phyloP scores from a whole-genome alignment of 2,888 invertebrate genomes.

The Melanostoma scalare region DNA sequence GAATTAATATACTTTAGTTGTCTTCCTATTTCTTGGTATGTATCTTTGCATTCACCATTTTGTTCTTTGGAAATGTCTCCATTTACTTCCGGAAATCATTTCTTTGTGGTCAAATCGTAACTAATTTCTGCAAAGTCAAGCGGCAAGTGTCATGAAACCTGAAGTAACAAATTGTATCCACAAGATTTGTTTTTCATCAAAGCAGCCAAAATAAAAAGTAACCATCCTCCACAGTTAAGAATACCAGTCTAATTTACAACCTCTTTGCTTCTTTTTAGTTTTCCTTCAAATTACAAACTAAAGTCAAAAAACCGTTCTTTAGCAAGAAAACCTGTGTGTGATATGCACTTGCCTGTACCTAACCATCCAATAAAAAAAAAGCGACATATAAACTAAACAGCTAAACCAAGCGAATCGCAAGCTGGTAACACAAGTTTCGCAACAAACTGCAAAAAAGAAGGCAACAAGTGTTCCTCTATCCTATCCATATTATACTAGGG shows the following conservation, averaged over 20 bases:
- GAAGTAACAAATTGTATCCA: too few relatives aligned
- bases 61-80: too few relatives aligned
- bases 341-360: constrained; percentile 58
- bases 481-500: constrained; percentile 52
- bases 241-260: constrained; percentile 25
- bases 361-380: constrained; percentile 31
- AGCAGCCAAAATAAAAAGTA: constrained; percentile 11
- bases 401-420: constrained; percentile 64
- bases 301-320: constrained; percentile 65
- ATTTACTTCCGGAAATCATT: too few relatives aligned
- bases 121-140: too few relatives aligned
- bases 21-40: too few relatives aligned
- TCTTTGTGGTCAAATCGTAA: too few relatives aligned
- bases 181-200: too few relatives aligned
- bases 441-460: constrained; percentile 51
- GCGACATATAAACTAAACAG: constrained; percentile 22
- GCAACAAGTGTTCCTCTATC: constrained; percentile 56
- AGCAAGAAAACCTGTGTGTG: constrained; percentile 53
- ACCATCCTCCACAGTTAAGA: constrained; percentile 24
- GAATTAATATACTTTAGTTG: too few relatives aligned
- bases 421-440: constrained; percentile 71
- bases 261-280: constrained; percentile 10
- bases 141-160: too few relatives aligned
- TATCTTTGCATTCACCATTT: too few relatives aligned
- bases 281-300: constrained; percentile 31